Base-by-base conservation (phyloP, 2,113 vertebrate genomes). In the Psittacus erithacus region DNA sequence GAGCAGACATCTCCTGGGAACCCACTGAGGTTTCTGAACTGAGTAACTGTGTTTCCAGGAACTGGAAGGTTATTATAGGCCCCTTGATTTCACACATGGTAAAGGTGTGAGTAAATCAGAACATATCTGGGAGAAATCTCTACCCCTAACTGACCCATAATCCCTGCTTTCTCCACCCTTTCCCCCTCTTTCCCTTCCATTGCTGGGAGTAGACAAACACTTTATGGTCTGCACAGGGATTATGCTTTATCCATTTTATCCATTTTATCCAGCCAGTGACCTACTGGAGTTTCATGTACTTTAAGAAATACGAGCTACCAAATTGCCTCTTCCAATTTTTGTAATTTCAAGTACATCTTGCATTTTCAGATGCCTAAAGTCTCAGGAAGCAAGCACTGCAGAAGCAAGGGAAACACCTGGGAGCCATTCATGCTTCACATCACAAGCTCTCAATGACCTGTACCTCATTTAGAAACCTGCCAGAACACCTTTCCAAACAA, bases 301-400 rank as follows among this genome's bases (percentile, higher is more conserved):
- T 91, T 25, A 93, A 88, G 85, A 95, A 95, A 95, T 65, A 85
- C 6, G 50, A 97, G 71, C 87, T 93, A 94, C 47, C 69, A 93
- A 92, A 82, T 64, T 90, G 84, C 82, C 87, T 82, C 70, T 95
- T 96, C 70, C 59, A 71, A 84, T 78, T 94, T 82, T 90, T 86
- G 65, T 90, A 47, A 91, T 94, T 93, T 94, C 62, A 62, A 93
- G 76, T 90, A 90, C 88, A 90, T 90, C 55, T 95, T 92, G 75
- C 52, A 47, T 77, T 79, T 68, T 59, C 62, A 79, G 67, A 86
- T 95, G 91, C 80, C 91, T 71, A 41, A 74, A 92, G 82, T 89
- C 87, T 92, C 2, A 1, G 60, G 52, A 83, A 68, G 50, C 19
- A 47, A 96, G 47, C 43, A 59, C 12, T 41, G 31, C 67, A 82